Base-by-base conservation (phyloP, 2,888 invertebrate species). In the Cynaeus angustus region DNA sequence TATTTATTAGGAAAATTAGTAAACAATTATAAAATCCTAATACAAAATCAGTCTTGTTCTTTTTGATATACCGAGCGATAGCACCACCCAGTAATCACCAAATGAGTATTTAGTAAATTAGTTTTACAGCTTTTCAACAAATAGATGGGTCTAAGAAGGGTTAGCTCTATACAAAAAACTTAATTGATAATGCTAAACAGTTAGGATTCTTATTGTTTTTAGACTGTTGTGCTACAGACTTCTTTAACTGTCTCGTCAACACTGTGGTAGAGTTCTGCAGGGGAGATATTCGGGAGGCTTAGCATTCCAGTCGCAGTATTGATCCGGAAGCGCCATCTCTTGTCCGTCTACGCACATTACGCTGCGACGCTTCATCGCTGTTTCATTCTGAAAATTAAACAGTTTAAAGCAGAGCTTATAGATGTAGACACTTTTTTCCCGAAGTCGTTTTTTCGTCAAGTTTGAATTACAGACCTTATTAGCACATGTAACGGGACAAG, bases 291-390 rank as follows among this genome's bases (percentile, higher is more conserved):
- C 91, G 10, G 87, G 85, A 0, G 96, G 96, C 79, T 91, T 91
- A 2, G 85, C 87, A 52, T 88, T 84, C 9, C 85, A 84, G 72
- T 91, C 90, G 83, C 96, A 96, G 67, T 91, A 90, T 3, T 88
- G 86, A 80, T 95, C 95, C 3, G 91, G 90, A 45, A 94, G 87
- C 2, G 94, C 93, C 82, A 94, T 89, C 76, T 94, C 92, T 75
- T 90, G 88, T 79, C 91, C 90, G 79, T 92, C 90, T n/a, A 92
- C 90, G 81, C 94, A 94, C 88, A 93, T 91, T 1, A 94, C 90
- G 74, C 89, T 90, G 70, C 94, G 87, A 45, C 88, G 86, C 66
- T 91, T 89, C 70, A 89, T 87, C 9, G 90, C 90, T 72, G 88
- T 87, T 64, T 88, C 86, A n/a, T 86, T 88, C 79, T 84, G 73